Conservation (phyloP, 2,113 vertebrate genomes). For the Scophthalmus maximus region DNA sequence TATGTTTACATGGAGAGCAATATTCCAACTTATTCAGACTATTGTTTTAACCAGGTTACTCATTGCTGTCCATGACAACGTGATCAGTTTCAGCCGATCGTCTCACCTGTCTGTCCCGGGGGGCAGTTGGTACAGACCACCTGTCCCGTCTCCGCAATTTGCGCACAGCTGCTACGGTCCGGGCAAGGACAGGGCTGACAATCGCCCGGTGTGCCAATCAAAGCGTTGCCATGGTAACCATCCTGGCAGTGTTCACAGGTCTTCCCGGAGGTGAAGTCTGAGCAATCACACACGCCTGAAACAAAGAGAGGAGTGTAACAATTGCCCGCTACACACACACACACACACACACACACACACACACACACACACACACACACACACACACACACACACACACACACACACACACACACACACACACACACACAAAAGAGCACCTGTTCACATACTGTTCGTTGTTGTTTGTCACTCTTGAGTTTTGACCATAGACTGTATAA, state of each 20-base stretch:
- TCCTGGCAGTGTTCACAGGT: conserved; percentile 89
- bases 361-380: conserved; percentile 58
- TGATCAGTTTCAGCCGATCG: not conserved
- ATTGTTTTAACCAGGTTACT: too few species aligned
- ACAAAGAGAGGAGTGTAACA: conserved; percentile 33
- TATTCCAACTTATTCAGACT: too few species aligned
- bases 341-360: conserved; percentile 64
- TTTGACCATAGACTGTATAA: too few species aligned
- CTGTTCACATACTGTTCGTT: conserved; percentile 4
- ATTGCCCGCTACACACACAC: conserved; percentile 25
- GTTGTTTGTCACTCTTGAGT: conserved; percentile 13
- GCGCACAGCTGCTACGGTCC: conserved; percentile 79
- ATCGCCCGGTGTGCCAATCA: conserved; percentile 79
- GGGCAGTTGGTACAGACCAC: conserved; percentile 94
- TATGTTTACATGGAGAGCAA: too few species aligned
- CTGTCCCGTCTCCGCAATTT: conserved; percentile 80
- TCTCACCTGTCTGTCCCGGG: conserved; percentile 88
- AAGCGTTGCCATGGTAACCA: conserved; percentile 90
- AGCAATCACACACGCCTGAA: conserved; percentile 89
- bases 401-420: conserved; percentile 76
- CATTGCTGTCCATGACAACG: too few species aligned
- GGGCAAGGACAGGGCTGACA: conserved; percentile 94
- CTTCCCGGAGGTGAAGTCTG: conserved; percentile 87
- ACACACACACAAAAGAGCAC: conserved; percentile 22
- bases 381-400: conserved; percentile 34